A percentile compares a stretch with the other conserved stretches of the same genome.
Conservation (phyloP, 2,888 invertebrate genomes). For the Tanypteryx hageni region DNA sequence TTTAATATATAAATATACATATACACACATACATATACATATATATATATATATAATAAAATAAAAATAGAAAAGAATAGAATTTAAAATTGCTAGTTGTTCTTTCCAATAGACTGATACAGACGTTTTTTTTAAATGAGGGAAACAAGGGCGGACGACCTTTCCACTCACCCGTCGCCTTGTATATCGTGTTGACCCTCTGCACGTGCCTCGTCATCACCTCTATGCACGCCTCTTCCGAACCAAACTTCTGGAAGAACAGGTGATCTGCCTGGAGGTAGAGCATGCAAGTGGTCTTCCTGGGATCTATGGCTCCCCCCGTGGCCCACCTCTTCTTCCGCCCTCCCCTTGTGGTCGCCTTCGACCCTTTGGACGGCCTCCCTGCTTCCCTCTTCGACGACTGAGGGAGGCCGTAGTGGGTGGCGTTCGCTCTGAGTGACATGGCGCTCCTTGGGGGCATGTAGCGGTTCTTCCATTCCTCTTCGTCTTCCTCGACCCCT, state of each 20-base stretch:
- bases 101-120: too few relatives aligned
- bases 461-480: constrained; percentile 66
- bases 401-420: background rate
- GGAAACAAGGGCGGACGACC: background rate
- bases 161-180: constrained; percentile 83
- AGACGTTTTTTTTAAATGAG: too few relatives aligned
- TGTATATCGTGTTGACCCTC: constrained; percentile 92
- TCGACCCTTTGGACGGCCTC: background rate
- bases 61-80: too few relatives aligned
- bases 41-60: too few relatives aligned
- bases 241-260: constrained; percentile 95
- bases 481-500: constrained; percentile 70
- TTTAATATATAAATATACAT: too few relatives aligned
- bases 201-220: constrained; percentile 97
- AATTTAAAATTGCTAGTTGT: too few relatives aligned
- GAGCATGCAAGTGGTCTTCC: constrained; percentile 95
- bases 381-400: constrained; percentile 69
- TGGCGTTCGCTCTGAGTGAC: constrained; percentile 64
- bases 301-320: constrained; percentile 86
- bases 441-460: constrained; percentile 74
- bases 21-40: too few relatives aligned
- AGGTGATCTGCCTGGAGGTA: constrained; percentile 98
- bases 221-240: constrained; percentile 95
- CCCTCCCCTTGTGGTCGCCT: constrained; percentile 70
- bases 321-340: constrained; percentile 72